phyloP scores from a whole-genome alignment of 2,888 invertebrate genomes.

The Pachliopta kotzebuea region DNA sequence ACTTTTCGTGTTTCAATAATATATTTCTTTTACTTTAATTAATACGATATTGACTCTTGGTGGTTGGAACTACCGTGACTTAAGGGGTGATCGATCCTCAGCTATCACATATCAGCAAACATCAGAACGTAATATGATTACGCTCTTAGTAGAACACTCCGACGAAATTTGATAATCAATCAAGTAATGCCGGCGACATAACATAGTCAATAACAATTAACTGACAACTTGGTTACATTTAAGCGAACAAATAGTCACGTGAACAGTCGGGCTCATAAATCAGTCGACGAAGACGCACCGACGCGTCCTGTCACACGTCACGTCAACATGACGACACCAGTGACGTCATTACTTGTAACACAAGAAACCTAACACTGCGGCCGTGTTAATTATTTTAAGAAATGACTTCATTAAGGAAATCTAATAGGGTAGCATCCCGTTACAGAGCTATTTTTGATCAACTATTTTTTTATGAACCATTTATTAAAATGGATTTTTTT shows the following conservation, averaged over 20 bases:
- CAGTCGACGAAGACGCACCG: slow-evolving; percentile 15
- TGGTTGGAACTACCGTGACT: no score
- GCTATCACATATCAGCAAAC: neutral
- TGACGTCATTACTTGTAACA: slow-evolving; percentile 24
- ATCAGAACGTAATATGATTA: slow-evolving; percentile 12
- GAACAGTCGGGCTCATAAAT: slow-evolving; percentile 28
- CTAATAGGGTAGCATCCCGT: neutral
- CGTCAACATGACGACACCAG: slow-evolving; percentile 21
- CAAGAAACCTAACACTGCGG: neutral
- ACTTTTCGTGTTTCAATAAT: no score
- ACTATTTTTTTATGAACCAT: no score
- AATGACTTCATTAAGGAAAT: slow-evolving; percentile 19
- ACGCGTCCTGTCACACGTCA: slow-evolving; percentile 24
- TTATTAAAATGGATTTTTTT: no score
- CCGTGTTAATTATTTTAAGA: slow-evolving; percentile 24
- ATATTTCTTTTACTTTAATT: no score
- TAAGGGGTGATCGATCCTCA: neutral
- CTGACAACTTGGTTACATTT: slow-evolving; percentile 19
- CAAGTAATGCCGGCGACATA: slow-evolving; percentile 10
- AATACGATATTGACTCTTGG: no score
- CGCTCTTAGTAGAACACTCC: neutral
- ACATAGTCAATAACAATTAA: slow-evolving; percentile 18
- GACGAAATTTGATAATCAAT: slow-evolving; percentile 20
- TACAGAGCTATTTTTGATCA: no score
- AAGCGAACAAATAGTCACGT: slow-evolving; percentile 23